Percentiles rank a stretch among this genome's conserved stretches.
These are phyloP conservation scores for Empidonax traillii DNA, from an alignment of 2,113 vertebrate genomes.

Conservation along the genomic window DNA sequence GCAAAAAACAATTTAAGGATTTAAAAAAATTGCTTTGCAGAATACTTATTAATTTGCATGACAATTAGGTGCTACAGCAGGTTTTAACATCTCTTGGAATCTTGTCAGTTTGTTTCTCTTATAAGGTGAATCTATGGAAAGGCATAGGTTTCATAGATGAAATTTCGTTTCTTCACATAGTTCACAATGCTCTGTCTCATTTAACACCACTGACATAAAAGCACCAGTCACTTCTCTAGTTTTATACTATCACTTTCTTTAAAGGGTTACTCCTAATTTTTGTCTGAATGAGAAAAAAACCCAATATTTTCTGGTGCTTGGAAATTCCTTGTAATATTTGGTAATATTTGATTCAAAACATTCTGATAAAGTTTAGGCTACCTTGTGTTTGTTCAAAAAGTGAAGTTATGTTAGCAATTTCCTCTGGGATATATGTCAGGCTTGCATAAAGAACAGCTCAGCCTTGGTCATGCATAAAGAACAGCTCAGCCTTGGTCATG, in stretches of 20 bases:
- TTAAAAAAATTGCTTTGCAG: not conserved
- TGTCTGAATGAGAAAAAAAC: not conserved
- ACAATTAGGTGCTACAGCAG: not conserved
- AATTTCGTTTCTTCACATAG: not conserved
- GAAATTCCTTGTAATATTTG: not conserved
- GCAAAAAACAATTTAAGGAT: not conserved
- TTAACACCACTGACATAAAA: not conserved
- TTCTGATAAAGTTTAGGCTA: not conserved
- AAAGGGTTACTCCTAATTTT: not conserved
- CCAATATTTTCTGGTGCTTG: not conserved
- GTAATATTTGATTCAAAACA: not conserved
- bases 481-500: not conserved
- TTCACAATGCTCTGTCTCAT: not conserved
- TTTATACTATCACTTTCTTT: not conserved
- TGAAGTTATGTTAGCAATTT: not conserved
- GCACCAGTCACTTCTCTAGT: not conserved
- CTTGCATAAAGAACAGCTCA: not conserved
- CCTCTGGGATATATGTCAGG: not conserved
- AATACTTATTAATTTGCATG: not conserved
- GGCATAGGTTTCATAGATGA: not conserved
- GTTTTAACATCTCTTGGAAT: not conserved
- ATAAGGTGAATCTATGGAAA: not conserved
- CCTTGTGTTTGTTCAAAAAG: not conserved
- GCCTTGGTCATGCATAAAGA: not conserved
- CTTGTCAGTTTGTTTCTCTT: not conserved